These are phyloP conservation scores for Saccopteryx bilineata DNA, from an alignment of 2,113 vertebrate genomes.

Conservation along the genomic window DNA sequence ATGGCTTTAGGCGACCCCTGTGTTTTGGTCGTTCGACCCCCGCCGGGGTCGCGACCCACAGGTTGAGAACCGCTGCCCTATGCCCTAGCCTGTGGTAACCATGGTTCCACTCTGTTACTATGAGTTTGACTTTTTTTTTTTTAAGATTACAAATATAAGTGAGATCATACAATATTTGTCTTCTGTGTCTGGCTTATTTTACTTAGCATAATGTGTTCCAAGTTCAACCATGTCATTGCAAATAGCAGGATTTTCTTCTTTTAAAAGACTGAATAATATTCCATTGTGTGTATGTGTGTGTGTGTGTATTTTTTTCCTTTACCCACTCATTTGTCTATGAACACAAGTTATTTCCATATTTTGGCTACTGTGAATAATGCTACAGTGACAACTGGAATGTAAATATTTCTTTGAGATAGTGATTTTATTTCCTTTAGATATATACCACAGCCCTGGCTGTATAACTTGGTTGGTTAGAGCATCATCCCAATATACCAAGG, in stretches of 20 bases:
- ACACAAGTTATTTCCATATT: not conserved
- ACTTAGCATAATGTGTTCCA: not conserved
- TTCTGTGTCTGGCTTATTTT: not conserved
- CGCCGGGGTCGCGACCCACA: too few relatives aligned
- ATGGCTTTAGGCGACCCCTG: too few relatives aligned
- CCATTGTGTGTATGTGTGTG: too few relatives aligned
- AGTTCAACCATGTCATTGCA: not conserved
- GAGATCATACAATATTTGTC: not conserved
- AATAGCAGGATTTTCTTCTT: not conserved
- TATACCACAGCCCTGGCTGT: not conserved
- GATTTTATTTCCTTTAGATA: conserved; percentile 42
- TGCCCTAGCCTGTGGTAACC: not conserved
- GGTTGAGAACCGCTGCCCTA: too few relatives aligned
- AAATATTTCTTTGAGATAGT: not conserved
- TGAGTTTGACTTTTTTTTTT: not conserved
- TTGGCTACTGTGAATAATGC: not conserved
- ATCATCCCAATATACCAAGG: too few relatives aligned
- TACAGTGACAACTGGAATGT: not conserved
- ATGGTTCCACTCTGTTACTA: not conserved
- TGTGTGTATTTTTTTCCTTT: not conserved
- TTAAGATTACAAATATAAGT: not conserved
- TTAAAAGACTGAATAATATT: not conserved
- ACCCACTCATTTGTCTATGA: not conserved
- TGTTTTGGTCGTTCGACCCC: too few relatives aligned
- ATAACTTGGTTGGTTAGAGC: too few relatives aligned